Percentiles rank a stretch among this genome's conserved stretches.
phyloP scores from a whole-genome alignment of 2,888 invertebrate genomes.

The Nipponacmea schrenckii region DNA sequence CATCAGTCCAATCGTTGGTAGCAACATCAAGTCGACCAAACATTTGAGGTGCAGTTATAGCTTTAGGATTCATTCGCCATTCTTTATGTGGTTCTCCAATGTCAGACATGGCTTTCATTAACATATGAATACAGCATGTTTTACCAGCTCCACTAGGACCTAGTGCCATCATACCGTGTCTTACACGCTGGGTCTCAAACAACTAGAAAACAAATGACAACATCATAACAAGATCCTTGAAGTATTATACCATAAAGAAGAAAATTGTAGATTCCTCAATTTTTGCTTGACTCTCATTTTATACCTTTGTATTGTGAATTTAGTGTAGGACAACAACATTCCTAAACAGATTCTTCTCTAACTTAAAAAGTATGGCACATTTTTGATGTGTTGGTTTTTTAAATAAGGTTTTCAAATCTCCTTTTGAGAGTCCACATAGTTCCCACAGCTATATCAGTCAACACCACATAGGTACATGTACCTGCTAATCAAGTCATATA shows the following conservation, averaged over 20 bases:
- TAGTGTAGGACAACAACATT: no score
- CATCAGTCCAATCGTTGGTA: conserved; percentile 98
- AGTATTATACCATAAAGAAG: background rate
- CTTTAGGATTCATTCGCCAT: conserved; percentile 98
- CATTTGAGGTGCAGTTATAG: conserved; percentile 97
- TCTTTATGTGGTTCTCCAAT: conserved; percentile 88
- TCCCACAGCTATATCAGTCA: background rate
- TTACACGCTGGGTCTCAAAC: conserved; percentile 69
- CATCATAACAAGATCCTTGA: background rate
- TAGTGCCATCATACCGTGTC: conserved; percentile 80
- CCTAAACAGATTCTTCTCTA: no score
- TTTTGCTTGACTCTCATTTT: background rate
- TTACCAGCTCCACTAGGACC: conserved; percentile 95
- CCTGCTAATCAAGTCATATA: background rate
- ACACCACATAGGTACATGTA: background rate
- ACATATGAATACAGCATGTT: conserved; percentile 87
- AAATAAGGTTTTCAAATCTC: no score
- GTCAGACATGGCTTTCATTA: conserved; percentile 91
- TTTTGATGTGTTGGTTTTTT: no score
- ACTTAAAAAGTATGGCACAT: no score
- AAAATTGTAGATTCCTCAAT: background rate
- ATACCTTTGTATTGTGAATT: background rate
- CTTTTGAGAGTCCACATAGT: no score
- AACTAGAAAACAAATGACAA: conserved; percentile 45
- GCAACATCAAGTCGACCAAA: conserved; percentile 95